A percentile compares a stretch with the other conserved stretches of the same genome.
These are phyloP conservation scores for Lepidurus arcticus DNA, from an alignment of 1,140 invertebrate species.

Conservation along the genomic window DNA sequence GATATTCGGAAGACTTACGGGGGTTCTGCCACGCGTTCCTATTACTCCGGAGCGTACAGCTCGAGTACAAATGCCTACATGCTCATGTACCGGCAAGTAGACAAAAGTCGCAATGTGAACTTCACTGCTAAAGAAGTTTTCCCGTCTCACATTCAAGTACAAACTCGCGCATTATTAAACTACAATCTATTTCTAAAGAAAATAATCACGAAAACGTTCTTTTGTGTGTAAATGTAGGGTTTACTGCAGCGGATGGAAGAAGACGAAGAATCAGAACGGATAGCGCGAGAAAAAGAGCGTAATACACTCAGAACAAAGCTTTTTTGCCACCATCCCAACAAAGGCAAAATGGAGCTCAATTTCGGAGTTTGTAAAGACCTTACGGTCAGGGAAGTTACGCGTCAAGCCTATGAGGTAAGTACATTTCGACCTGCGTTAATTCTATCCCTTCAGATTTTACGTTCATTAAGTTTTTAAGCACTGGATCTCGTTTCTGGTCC, in stretches of 20 bases:
- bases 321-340: constrained; percentile 56
- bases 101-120: constrained; percentile 60
- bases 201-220: constrained; percentile 33
- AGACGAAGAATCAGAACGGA: constrained; percentile 59
- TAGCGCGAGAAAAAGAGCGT: constrained; percentile 54
- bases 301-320: constrained; percentile 59
- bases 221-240: constrained; percentile 43
- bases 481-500: too few relatives aligned
- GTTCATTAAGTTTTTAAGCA: too few relatives aligned
- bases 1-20: constrained; percentile 82
- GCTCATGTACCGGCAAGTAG: constrained; percentile 83
- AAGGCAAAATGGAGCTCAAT: constrained; percentile 30
- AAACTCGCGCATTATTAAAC: constrained; percentile 26
- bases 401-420: constrained; percentile 52
- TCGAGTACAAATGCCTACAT: constrained; percentile 90
- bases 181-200: constrained; percentile 30
- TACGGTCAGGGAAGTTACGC: constrained; percentile 54
- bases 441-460: not conserved
- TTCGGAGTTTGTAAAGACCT: constrained; percentile 48
- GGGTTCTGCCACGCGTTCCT: constrained; percentile 58
- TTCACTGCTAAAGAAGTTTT: constrained; percentile 64
- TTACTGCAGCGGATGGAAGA: constrained; percentile 60
- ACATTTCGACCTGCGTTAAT: constrained; percentile 35
- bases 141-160: constrained; percentile 63
- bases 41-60: constrained; percentile 67